These are phyloP conservation scores for Esox niger DNA, from an alignment of 2,113 vertebrate species.

Conservation along the genomic window DNA sequence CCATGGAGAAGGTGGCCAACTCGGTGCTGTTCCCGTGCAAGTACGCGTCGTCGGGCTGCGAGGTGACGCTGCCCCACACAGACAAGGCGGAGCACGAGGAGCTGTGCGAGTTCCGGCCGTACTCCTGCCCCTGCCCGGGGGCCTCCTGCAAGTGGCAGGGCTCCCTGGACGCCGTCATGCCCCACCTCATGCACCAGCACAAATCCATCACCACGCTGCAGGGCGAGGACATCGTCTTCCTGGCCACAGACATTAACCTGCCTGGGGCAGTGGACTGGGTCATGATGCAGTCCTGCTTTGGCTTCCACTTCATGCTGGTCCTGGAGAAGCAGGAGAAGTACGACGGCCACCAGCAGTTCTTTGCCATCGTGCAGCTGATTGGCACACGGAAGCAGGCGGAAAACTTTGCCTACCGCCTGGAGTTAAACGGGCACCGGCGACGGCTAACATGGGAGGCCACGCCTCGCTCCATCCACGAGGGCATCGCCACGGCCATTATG, in stretches of 20 bases:
- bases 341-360: slow-evolving; percentile 99
- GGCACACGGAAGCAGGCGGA: slow-evolving; percentile 98
- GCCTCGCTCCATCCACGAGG: slow-evolving; percentile 96
- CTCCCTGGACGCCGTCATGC: slow-evolving; percentile 97
- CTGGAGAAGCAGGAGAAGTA: slow-evolving; percentile 99
- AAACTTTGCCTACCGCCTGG: slow-evolving; percentile 97
- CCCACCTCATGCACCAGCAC: slow-evolving; percentile 98
- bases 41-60: slow-evolving; percentile 96
- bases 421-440: slow-evolving; percentile 97
- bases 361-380: slow-evolving; percentile 98
- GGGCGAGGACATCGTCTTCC: slow-evolving; percentile 98
- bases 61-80: slow-evolving; percentile 95
- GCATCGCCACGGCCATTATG: slow-evolving; percentile 98
- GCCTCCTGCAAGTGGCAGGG: slow-evolving; percentile 99
- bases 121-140: slow-evolving; percentile 95
- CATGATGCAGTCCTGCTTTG: slow-evolving; percentile 99
- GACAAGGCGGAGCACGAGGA: slow-evolving; percentile 99
- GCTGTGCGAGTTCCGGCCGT: slow-evolving; percentile 97
- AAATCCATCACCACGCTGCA: slow-evolving; percentile 98
- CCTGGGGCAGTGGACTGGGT: slow-evolving; percentile 99
- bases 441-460: slow-evolving; percentile 99
- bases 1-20: slow-evolving; percentile 99
- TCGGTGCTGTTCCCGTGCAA: slow-evolving; percentile 99
- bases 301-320: slow-evolving; percentile 98
- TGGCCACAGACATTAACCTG: slow-evolving; percentile 98